Conservation (phyloP, 2,113 vertebrate species). For the Myiagra hebetior region DNA sequence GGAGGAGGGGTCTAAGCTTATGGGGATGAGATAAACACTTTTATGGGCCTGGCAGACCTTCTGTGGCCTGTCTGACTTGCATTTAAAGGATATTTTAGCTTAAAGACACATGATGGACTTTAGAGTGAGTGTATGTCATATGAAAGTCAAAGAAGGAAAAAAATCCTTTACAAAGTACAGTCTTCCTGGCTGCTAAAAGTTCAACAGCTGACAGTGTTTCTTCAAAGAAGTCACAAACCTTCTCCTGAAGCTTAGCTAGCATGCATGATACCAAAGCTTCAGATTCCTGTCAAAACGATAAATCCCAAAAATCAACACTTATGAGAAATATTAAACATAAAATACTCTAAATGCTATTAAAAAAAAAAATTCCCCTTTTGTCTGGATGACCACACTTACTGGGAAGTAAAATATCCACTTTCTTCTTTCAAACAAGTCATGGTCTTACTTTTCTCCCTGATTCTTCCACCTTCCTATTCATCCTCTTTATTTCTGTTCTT, state of each 20-base stretch:
- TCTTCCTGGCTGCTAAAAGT: slow-evolving; percentile 38
- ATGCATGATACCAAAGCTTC: background rate
- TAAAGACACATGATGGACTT: slow-evolving; percentile 4
- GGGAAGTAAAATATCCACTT: background rate
- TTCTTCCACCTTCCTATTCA: background rate
- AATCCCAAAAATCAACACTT: background rate
- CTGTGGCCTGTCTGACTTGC: background rate
- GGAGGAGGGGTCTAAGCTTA: background rate
- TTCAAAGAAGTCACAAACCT: slow-evolving; percentile 30
- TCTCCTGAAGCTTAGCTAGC: background rate
- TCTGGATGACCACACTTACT: background rate
- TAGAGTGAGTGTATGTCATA: background rate
- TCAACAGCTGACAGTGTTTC: background rate
- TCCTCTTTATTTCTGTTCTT: background rate
- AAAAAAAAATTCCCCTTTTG: accelerated
- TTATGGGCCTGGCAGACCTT: background rate
- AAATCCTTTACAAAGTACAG: slow-evolving; percentile 7
- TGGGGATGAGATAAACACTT: background rate
- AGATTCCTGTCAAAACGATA: background rate
- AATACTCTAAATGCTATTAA: background rate
- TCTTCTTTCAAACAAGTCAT: background rate
- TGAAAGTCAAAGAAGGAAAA: background rate
- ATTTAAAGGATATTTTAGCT: slow-evolving; percentile 12
- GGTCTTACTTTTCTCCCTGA: background rate
- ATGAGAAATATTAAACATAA: background rate